phyloP scores from a whole-genome alignment of 2,113 vertebrate species.

The Apteryx owenii region DNA sequence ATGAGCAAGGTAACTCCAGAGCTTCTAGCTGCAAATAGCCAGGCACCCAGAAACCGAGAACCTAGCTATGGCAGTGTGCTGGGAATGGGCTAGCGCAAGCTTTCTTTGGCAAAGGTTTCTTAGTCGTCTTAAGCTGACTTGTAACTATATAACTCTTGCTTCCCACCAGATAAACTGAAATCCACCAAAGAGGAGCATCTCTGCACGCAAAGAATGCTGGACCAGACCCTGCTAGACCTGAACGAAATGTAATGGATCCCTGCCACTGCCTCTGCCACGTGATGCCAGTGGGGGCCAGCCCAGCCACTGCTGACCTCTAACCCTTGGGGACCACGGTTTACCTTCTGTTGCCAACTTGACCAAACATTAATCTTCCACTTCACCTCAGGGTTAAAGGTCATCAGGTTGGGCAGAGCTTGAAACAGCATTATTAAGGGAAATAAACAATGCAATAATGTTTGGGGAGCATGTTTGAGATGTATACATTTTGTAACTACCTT shows the following conservation, averaged over 20 bases:
- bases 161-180: constrained; percentile 86
- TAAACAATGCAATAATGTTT: constrained; percentile 67
- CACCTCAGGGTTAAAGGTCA: constrained; percentile 49
- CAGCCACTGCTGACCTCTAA: constrained; percentile 68
- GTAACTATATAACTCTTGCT: constrained; percentile 37
- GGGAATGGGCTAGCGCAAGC: constrained; percentile 10
- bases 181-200: constrained; percentile 90
- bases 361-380: constrained; percentile 27
- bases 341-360: constrained; percentile 47
- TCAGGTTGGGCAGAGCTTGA: constrained; percentile 61
- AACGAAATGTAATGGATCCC: constrained; percentile 85
- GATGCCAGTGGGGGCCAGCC: constrained; percentile 27
- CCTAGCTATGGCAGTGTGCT: not conserved
- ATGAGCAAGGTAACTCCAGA: not conserved
- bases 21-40: constrained; percentile 17
- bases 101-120: not conserved
- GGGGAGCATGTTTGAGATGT: constrained; percentile 70
- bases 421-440: constrained; percentile 73
- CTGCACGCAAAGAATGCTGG: constrained; percentile 90
- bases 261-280: not conserved
- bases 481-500: constrained; percentile 70
- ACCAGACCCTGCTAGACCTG: constrained; percentile 94
- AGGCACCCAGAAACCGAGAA: not conserved
- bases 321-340: constrained; percentile 45
- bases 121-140: rapidly evolving